Evolutionary conservation across 2,113 vertebrate species (phyloP).

Genomic region (Struthidea cinerea): DNA sequence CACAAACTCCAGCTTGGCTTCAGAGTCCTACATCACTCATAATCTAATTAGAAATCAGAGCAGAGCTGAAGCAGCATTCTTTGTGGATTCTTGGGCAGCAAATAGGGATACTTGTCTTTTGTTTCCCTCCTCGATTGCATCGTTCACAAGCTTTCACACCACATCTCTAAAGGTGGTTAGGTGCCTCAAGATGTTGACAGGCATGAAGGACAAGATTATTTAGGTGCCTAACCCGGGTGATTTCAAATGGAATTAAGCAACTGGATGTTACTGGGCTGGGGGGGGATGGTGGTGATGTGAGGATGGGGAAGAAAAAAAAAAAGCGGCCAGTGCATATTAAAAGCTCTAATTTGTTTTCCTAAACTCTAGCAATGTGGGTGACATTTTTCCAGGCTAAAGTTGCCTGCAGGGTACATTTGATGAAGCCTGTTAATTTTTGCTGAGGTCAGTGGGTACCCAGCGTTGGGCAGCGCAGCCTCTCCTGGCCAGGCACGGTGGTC

Average conservation of each 20-base stretch:
- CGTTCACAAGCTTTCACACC: slow-evolving; percentile 50
- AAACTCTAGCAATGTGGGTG: neutral
- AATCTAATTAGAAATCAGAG: slow-evolving; percentile 68
- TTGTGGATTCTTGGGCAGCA: slow-evolving; percentile 65
- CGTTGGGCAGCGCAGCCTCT: neutral
- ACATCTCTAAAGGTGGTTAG: slow-evolving; percentile 60
- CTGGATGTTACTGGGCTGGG: neutral
- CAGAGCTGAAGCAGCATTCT: slow-evolving; percentile 64
- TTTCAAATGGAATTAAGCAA: slow-evolving; percentile 56
- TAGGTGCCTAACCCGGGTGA: slow-evolving; percentile 36
- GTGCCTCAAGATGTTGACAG: slow-evolving; percentile 65
- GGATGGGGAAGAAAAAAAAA: neutral
- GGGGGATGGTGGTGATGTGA: neutral
- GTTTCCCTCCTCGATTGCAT: slow-evolving; percentile 53
- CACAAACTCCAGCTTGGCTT: slow-evolving; percentile 61
- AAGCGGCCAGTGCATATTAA: neutral
- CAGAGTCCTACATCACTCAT: slow-evolving; percentile 56
- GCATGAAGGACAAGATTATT: slow-evolving; percentile 67
- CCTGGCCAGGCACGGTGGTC: rapidly evolving
- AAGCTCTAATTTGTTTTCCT: slow-evolving; percentile 35
- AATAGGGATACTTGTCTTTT: slow-evolving; percentile 65
- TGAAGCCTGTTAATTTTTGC: neutral
- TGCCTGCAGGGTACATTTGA: neutral
- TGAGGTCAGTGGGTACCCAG: neutral
- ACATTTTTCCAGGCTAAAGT: neutral